Conservation (phyloP, 2,113 vertebrate species). For the Zootoca vivipara region DNA sequence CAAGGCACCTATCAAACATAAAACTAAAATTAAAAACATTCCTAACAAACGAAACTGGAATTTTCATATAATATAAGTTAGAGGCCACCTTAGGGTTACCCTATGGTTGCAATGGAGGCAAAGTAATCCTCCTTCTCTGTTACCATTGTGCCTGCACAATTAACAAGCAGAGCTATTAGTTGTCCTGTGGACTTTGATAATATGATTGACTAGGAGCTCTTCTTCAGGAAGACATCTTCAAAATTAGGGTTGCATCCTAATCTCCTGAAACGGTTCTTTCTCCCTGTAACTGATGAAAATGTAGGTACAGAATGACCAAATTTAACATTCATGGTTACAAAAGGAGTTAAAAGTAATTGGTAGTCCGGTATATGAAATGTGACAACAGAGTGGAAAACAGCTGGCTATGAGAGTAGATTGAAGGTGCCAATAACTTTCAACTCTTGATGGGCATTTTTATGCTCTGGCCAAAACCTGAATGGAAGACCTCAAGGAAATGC, state of each 20-base stretch:
- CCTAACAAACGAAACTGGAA: too few species aligned
- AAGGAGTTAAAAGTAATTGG: neutral
- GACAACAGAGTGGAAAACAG: neutral
- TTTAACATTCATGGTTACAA: neutral
- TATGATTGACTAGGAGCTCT: neutral
- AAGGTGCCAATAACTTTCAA: neutral
- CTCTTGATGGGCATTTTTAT: neutral
- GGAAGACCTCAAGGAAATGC: neutral
- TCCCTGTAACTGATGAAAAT: neutral
- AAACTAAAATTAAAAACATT: too few species aligned
- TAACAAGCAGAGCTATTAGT: too few species aligned
- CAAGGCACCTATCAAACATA: too few species aligned
- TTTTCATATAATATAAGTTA: too few species aligned
- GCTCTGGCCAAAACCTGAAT: neutral
- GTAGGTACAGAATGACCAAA: neutral
- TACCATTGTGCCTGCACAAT: too few species aligned
- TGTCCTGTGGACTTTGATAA: neutral
- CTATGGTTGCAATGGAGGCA: too few species aligned
- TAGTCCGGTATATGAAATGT: too few species aligned
- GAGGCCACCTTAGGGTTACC: too few species aligned
- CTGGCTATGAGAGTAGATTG: neutral
- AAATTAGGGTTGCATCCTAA: neutral
- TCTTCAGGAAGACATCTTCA: neutral
- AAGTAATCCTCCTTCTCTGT: too few species aligned
- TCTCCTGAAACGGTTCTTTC: neutral